Evolutionary conservation across 2,113 vertebrate genomes (phyloP), one percentile per base, ranked within the genome.

Genomic region (Macroglossus sobrinus): DNA sequence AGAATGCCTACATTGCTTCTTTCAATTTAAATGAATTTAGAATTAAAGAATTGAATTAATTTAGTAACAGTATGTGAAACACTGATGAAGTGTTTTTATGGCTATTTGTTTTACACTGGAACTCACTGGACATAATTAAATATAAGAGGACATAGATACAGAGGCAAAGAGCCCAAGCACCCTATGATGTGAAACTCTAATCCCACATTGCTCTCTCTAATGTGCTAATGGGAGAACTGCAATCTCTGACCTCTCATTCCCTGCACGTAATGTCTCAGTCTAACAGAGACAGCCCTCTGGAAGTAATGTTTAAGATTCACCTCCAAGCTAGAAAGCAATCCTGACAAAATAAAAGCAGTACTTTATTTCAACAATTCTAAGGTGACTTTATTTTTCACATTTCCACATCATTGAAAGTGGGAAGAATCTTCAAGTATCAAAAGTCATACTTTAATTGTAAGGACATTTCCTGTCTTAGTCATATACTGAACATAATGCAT

Each of bases 361-460:
- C 2, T 15, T 1, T 50, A 66, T 38, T 95, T 95, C 38, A 64
- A 45, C 35, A 61, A 71, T 4, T 38, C 19, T 18, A 63, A 92
- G 68, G 28, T 28, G 55, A 75, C 8, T 84, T 55, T 78, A 14
- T 26, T 69, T 68, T 81, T 84, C 50, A 66, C 33, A 78, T 74
- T 57, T 69, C 80, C 80, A 50, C 33, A 74, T 26, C 2, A 16
- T 12, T 78, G n/a, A 53, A 74, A 93, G 21, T 11, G 33, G 74
- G 50, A 84, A 88, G 45, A 55, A 28, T 72, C 61, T 76, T 84
- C 43, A 84, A 43, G 57, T 75, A 86, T 24, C 33, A 61, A 89
- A 93, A 87, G 53, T 18, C n/a, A 55, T n/a, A 21, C 61, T 89
- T 86, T 80, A 93, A 91, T 61, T 75, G 80, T 43, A 94, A 71